These are phyloP conservation scores for Diogma glabrata DNA, from an alignment of 2,888 invertebrate species.

Conservation along the genomic window DNA sequence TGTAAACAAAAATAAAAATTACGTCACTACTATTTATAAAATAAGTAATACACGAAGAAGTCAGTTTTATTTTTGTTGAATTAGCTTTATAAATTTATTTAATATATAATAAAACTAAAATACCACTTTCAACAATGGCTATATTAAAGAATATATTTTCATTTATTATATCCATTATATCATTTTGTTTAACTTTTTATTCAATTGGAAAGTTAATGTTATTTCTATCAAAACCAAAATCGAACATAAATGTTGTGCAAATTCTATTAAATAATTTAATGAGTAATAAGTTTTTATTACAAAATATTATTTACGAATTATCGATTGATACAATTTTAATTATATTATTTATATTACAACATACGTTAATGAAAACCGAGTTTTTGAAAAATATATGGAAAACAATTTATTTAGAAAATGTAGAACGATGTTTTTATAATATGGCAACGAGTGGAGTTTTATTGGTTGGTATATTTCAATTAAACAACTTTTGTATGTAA, in stretches of 20 bases:
- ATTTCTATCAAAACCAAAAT: slow-evolving; percentile 41
- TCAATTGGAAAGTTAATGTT: slow-evolving; percentile 41
- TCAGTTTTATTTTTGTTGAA: too few species aligned
- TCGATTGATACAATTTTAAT: slow-evolving; percentile 39
- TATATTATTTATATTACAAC: slow-evolving; percentile 44
- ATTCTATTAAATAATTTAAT: slow-evolving; percentile 32
- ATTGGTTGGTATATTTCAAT: slow-evolving; percentile 30
- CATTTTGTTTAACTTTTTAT: slow-evolving; percentile 41
- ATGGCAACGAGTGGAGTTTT: slow-evolving; percentile 38
- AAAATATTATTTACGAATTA: slow-evolving; percentile 33
- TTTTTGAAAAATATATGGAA: slow-evolving; percentile 36
- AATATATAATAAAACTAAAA: too few species aligned
- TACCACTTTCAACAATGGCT: neutral
- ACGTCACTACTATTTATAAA: too few species aligned
- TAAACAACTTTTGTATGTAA: slow-evolving; percentile 23
- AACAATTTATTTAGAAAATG: slow-evolving; percentile 34
- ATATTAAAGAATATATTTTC: slow-evolving; percentile 21
- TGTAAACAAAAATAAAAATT: too few species aligned
- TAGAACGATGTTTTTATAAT: slow-evolving; percentile 39
- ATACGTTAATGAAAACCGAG: slow-evolving; percentile 42
- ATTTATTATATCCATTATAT: slow-evolving; percentile 32
- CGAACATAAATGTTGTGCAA: slow-evolving; percentile 26
- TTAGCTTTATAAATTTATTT: too few species aligned
- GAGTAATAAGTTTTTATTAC: slow-evolving; percentile 30
- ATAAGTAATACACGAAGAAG: too few species aligned